Conservation (phyloP, 2,888 invertebrate species). For the Noctua janthe region DNA sequence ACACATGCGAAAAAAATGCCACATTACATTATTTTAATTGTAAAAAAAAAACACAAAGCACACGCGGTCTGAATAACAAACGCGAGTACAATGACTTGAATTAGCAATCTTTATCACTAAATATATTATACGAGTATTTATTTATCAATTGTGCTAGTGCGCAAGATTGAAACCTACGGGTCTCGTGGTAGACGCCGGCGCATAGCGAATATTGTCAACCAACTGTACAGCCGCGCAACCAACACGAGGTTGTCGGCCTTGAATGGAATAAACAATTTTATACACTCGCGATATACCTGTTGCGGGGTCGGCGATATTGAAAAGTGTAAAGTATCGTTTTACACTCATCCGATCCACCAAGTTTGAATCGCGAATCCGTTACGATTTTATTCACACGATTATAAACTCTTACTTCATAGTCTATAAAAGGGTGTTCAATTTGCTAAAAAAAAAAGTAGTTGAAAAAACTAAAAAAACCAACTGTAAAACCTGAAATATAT, state of each 20-base stretch:
- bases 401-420: not conserved
- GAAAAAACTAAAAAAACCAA: no score
- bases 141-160: constrained; percentile 61
- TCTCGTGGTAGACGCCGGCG: constrained; percentile 74
- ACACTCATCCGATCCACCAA: constrained; percentile 20
- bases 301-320: constrained; percentile 69
- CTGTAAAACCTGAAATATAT: no score
- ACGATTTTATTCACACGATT: constrained; percentile 6
- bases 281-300: constrained; percentile 75
- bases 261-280: constrained; percentile 73
- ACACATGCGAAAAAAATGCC: constrained; percentile 44
- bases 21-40: constrained; percentile 50
- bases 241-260: constrained; percentile 82
- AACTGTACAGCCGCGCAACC: constrained; percentile 67
- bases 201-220: constrained; percentile 85
- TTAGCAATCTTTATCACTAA: constrained; percentile 61
- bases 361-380: constrained; percentile 59
- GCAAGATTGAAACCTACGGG: constrained; percentile 60
- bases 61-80: constrained; percentile 52
- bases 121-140: constrained; percentile 62
- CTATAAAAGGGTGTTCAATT: not conserved
- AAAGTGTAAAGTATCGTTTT: constrained; percentile 8
- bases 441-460: no score
- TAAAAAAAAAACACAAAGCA: constrained; percentile 52
- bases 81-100: constrained; percentile 61